phyloP scores from a whole-genome alignment of 1,140 invertebrate genomes.

The Drosophila parabipectinata region DNA sequence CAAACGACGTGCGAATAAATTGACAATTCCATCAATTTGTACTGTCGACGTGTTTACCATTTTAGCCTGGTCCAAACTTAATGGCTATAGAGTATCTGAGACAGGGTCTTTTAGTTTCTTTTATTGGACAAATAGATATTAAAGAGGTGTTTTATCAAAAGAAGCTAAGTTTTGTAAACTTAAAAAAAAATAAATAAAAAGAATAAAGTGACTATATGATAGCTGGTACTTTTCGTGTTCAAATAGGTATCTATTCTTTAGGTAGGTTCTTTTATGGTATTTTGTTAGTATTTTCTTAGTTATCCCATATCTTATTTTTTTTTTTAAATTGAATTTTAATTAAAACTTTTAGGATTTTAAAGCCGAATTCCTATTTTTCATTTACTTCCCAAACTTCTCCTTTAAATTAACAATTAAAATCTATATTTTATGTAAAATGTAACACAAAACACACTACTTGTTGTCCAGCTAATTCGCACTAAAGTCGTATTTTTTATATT shows the following conservation, averaged over 20 bases:
- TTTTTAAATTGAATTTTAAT: not conserved
- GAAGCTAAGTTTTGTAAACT: too few species aligned
- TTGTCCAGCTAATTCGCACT: not conserved
- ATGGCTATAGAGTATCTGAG: not conserved
- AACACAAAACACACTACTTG: not conserved
- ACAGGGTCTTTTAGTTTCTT: not conserved
- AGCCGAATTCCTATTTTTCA: not conserved
- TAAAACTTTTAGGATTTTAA: not conserved
- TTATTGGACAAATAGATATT: not conserved
- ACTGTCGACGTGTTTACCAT: constrained; percentile 59
- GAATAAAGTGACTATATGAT: too few species aligned
- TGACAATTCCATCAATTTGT: constrained; percentile 74
- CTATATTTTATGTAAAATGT: not conserved
- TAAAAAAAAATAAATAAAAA: too few species aligned
- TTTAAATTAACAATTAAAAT: not conserved
- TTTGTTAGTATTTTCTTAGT: too few species aligned
- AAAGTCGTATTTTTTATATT: constrained; percentile 1
- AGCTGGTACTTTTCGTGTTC: too few species aligned
- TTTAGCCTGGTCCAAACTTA: constrained; percentile 29
- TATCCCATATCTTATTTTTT: not conserved
- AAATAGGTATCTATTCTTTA: too few species aligned
- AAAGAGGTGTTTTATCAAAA: too few species aligned
- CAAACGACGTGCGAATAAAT: constrained; percentile 77
- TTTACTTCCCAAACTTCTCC: not conserved
- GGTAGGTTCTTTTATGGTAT: too few species aligned